phyloP scores from a whole-genome alignment of 1,140 invertebrate genomes.

The Calycopis cecrops region DNA sequence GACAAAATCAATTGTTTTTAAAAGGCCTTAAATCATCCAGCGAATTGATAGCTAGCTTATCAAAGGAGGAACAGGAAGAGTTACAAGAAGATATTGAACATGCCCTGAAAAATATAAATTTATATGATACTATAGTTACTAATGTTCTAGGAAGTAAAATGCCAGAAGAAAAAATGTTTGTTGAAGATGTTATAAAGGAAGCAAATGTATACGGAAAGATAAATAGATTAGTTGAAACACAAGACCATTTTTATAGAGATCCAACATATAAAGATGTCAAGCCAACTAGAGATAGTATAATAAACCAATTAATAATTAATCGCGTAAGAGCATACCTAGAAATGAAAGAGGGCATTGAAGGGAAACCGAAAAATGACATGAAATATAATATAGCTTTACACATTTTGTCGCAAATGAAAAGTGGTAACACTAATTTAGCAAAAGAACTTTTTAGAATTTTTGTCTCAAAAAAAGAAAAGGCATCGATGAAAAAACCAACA shows the following conservation, averaged over 20 bases:
- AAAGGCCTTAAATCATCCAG: conserved; percentile 37
- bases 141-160: conserved; percentile 25
- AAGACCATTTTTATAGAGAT: too few relatives aligned
- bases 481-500: conserved; percentile 24
- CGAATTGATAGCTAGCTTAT: conserved; percentile 23
- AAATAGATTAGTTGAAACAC: background rate
- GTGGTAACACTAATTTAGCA: conserved; percentile 43
- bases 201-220: background rate
- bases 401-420: conserved; percentile 40
- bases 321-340: conserved; percentile 46
- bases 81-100: conserved; percentile 45
- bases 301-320: conserved; percentile 53
- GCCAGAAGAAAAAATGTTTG: background rate
- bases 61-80: conserved; percentile 33
- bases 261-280: conserved; percentile 24
- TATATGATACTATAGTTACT: conserved; percentile 40
- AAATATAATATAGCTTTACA: conserved; percentile 49
- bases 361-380: conserved; percentile 31
- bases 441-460: conserved; percentile 54
- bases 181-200: too few relatives aligned
- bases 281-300: conserved; percentile 44
- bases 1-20: conserved; percentile 33
- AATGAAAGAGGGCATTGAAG: conserved; percentile 33
- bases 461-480: conserved; percentile 22
- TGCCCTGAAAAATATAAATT: conserved; percentile 36